A percentile compares a stretch with the other conserved stretches of the same genome.
Evolutionary conservation across 2,797 vertebrate species (phyloP).

Genomic region (Petrocephalus schoutedeni): DNA sequence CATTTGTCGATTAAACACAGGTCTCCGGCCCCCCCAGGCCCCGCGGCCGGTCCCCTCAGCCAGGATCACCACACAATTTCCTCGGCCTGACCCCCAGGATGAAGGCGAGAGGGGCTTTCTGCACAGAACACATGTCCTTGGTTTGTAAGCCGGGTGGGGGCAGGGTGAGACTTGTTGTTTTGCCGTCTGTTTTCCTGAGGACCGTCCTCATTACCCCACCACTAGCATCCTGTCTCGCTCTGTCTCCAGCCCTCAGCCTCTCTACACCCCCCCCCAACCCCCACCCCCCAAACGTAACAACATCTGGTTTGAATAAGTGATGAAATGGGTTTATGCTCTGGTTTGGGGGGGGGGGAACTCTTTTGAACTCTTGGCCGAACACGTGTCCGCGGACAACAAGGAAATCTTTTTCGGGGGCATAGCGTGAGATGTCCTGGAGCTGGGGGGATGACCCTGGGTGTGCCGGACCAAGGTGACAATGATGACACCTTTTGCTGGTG

Average conservation of each 20-base stretch:
- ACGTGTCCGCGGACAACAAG: conserved; percentile 1
- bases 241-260: background rate
- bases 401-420: background rate
- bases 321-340: conserved; percentile 3
- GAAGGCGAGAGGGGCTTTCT: background rate
- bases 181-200: background rate
- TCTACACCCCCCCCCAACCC: background rate
- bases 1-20: background rate
- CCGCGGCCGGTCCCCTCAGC: background rate
- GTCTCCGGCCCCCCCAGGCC: background rate
- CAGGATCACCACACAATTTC: conserved; percentile 25
- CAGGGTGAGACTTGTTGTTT: background rate
- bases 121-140: conserved; percentile 17
- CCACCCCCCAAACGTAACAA: background rate
- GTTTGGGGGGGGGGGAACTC: background rate
- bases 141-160: background rate
- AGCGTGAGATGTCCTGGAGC: background rate
- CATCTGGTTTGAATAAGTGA: conserved; percentile 37
- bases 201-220: background rate
- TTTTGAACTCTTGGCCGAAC: conserved; percentile 16
- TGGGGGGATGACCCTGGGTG: background rate
- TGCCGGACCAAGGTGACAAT: background rate
- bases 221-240: background rate
- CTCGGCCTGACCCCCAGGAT: conserved; percentile 10
- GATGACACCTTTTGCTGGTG: background rate